A percentile compares a stretch with the other conserved stretches of the same genome.
These are phyloP conservation scores for Drosophila eugracilis DNA, from an alignment of 1,140 invertebrate species.

Conservation along the genomic window DNA sequence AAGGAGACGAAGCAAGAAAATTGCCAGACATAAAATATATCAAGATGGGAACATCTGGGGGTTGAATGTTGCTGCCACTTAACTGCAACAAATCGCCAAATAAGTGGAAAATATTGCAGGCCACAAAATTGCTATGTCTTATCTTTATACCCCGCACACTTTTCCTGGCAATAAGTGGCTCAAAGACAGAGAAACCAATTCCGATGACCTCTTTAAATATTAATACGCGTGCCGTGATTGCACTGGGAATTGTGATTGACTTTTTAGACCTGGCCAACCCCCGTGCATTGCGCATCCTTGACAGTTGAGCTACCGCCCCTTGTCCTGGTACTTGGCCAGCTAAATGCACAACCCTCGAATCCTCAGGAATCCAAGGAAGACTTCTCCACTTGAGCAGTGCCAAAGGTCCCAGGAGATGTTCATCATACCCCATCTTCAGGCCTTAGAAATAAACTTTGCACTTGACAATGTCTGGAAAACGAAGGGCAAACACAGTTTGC, in stretches of 20 bases:
- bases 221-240: slow-evolving; percentile 80
- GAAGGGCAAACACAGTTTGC: slow-evolving; percentile 31
- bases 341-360: slow-evolving; percentile 50
- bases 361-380: slow-evolving; percentile 11
- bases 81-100: slow-evolving; percentile 79
- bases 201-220: slow-evolving; percentile 83
- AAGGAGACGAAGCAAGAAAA: slow-evolving; percentile 23
- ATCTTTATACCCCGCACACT: slow-evolving; percentile 40
- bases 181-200: slow-evolving; percentile 68
- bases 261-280: slow-evolving; percentile 69
- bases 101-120: slow-evolving; percentile 83
- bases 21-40: slow-evolving; percentile 70
- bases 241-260: slow-evolving; percentile 83
- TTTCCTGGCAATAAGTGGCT: slow-evolving; percentile 7
- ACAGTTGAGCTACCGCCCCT: slow-evolving; percentile 32
- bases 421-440: slow-evolving; percentile 30
- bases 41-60: slow-evolving; percentile 44
- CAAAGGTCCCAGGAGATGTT: slow-evolving; percentile 45
- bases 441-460: slow-evolving; percentile 66
- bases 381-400: slow-evolving; percentile 54
- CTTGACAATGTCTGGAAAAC: slow-evolving; percentile 67
- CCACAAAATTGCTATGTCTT: slow-evolving; percentile 71
- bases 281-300: slow-evolving; percentile 26
- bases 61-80: slow-evolving; percentile 51
- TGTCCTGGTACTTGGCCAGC: slow-evolving; percentile 7